These are phyloP conservation scores for Bungarus multicinctus DNA, from an alignment of 2,113 vertebrate genomes.

Conservation along the genomic window DNA sequence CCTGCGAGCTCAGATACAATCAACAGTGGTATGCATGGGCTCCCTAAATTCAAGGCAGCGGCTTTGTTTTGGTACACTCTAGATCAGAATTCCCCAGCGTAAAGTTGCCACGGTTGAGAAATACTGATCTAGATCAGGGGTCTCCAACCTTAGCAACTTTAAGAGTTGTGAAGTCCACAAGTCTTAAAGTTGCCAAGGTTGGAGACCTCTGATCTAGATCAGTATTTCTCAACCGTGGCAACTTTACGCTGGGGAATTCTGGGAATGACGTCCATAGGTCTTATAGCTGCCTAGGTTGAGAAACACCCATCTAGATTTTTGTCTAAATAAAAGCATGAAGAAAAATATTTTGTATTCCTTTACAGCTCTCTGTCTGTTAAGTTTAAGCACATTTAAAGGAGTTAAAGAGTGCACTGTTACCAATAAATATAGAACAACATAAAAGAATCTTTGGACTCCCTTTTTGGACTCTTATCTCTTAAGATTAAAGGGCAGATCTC, in stretches of 20 bases:
- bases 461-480: neutral
- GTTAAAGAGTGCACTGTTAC: neutral
- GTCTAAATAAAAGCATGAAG: neutral
- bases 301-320: neutral
- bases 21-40: constrained; percentile 73
- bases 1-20: constrained; percentile 80
- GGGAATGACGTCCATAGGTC: neutral
- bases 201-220: neutral
- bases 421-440: neutral
- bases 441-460: neutral
- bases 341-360: neutral
- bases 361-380: neutral
- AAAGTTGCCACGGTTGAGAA: too few species aligned
- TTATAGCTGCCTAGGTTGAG: neutral
- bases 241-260: neutral
- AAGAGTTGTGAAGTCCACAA: too few species aligned
- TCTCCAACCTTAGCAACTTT: too few species aligned
- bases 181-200: too few species aligned
- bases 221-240: neutral
- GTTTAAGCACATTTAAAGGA: neutral
- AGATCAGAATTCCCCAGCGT: neutral
- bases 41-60: neutral
- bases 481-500: neutral
- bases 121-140: too few species aligned
- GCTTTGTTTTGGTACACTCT: neutral